Base-by-base conservation (phyloP, 1,140 invertebrate species). In the Trichoplusia ni region DNA sequence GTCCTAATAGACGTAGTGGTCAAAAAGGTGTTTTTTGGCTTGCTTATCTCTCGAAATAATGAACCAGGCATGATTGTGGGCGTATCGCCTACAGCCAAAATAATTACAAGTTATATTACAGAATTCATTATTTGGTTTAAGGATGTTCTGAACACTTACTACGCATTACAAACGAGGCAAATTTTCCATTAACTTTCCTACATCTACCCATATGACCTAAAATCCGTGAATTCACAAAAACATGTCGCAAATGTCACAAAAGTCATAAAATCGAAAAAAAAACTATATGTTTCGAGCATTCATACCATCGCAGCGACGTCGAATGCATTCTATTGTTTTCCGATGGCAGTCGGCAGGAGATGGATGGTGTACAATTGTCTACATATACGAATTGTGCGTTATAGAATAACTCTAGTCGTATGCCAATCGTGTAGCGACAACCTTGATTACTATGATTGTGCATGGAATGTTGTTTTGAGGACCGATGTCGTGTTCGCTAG, bases 271-370 rank as follows among this genome's bases (percentile, higher is more conserved):
- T 67, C 38, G 42, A 42, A 58, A 69, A n/a, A n/a, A 59, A 54
- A 71, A 69, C 67, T 61, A 71, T 67, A 67, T 72, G 61, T 65
- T 65, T 54, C 60, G 33, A 59, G 59, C 47, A 67, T 70, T 58
- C 33, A 68, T 66, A 62, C 37, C 56, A 61, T 69, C 67, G 61
- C 56, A 56, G 53, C 44, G 42, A 59, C 58, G 53, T 51, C 53
- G 67, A 74, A 65, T 73, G 66, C 67, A 64, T 67, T 76, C 65
- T 73, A 76, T 84, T 82, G 77, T 80, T 80, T 77, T 67, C 68
- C 62, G 71, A 75, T 73, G 65, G 74, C 61, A 67, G 70, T 53
- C 69, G 79, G 72, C 73, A 71, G 68, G 62, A 70, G 69, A 80
- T 73, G 75, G 68, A 82, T 76, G 61, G n/a, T 31, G 23, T 59